phyloP scores from a whole-genome alignment of 1,140 invertebrate species.

The Polypedilum pembai region DNA sequence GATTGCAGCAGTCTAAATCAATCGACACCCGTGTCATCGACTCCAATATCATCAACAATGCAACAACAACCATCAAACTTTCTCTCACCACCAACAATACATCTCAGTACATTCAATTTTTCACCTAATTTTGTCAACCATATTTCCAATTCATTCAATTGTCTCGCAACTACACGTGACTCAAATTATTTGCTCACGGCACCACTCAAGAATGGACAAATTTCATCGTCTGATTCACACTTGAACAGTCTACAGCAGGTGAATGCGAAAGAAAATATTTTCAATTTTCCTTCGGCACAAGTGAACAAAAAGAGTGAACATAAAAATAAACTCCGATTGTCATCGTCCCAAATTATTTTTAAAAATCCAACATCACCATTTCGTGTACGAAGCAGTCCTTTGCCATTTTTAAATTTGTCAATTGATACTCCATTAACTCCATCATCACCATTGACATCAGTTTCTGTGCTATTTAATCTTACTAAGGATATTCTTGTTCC shows the following conservation, averaged over 20 bases:
- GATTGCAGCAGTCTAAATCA: slow-evolving; percentile 45
- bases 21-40: slow-evolving; percentile 30
- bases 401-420: slow-evolving; percentile 36
- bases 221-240: slow-evolving; percentile 38
- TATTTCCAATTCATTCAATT: slow-evolving; percentile 40
- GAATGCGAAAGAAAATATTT: slow-evolving; percentile 36
- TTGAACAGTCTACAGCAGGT: slow-evolving; percentile 35
- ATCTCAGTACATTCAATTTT: slow-evolving; percentile 28
- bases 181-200: not conserved
- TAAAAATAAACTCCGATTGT: not conserved
- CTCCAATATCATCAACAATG: slow-evolving; percentile 16
- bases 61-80: slow-evolving; percentile 36
- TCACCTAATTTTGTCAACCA: slow-evolving; percentile 32
- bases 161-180: slow-evolving; percentile 34
- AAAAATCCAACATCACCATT: slow-evolving; percentile 40
- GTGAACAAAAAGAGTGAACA: slow-evolving; percentile 32
- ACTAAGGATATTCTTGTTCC: slow-evolving; percentile 52
- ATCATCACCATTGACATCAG: slow-evolving; percentile 40
- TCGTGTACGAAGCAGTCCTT: slow-evolving; percentile 37
- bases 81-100: slow-evolving; percentile 35
- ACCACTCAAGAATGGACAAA: slow-evolving; percentile 21
- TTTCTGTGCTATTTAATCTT: slow-evolving; percentile 41
- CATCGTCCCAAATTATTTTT: slow-evolving; percentile 32
- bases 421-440: slow-evolving; percentile 38
- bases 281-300: slow-evolving; percentile 36